phyloP scores from a whole-genome alignment of 2,797 vertebrate genomes.

The Enteromius anoplus region DNA sequence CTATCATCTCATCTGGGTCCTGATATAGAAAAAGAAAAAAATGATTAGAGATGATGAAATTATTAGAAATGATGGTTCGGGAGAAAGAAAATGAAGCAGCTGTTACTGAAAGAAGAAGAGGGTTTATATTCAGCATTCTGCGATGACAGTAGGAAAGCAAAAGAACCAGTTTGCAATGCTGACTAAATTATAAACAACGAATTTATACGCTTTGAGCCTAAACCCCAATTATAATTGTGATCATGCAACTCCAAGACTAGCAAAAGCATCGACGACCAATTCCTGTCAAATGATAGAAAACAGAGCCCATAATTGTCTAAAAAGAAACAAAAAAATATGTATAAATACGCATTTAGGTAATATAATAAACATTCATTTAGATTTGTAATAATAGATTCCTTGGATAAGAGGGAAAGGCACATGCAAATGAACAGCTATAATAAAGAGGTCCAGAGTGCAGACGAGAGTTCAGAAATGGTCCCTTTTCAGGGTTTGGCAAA shows the following conservation, averaged over 20 bases:
- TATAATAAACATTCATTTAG: too few species aligned
- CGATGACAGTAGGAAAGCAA: conserved; percentile 13
- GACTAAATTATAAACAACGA: not conserved
- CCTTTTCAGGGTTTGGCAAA: conserved; percentile 7
- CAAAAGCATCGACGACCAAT: not conserved
- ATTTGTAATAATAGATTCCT: not conserved
- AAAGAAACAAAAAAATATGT: not conserved
- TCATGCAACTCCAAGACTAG: not conserved
- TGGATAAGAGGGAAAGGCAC: not conserved
- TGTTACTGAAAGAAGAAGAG: conserved; percentile 66
- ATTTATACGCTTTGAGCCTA: not conserved
- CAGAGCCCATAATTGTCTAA: not conserved
- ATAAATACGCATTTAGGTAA: not conserved
- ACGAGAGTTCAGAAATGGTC: not conserved
- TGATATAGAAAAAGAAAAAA: conserved; percentile 51
- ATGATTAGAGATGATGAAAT: conserved; percentile 6
- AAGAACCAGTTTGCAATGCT: not conserved
- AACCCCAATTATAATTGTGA: not conserved
- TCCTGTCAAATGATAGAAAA: not conserved
- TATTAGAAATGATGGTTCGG: not conserved
- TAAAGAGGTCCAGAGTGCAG: not conserved
- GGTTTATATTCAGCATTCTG: conserved; percentile 23
- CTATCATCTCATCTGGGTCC: conserved; percentile 70
- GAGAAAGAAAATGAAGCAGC: conserved; percentile 63
- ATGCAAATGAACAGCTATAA: not conserved